These are phyloP conservation scores for Nemotelus nigrinus DNA, from an alignment of 2,888 invertebrate species.

Conservation along the genomic window DNA sequence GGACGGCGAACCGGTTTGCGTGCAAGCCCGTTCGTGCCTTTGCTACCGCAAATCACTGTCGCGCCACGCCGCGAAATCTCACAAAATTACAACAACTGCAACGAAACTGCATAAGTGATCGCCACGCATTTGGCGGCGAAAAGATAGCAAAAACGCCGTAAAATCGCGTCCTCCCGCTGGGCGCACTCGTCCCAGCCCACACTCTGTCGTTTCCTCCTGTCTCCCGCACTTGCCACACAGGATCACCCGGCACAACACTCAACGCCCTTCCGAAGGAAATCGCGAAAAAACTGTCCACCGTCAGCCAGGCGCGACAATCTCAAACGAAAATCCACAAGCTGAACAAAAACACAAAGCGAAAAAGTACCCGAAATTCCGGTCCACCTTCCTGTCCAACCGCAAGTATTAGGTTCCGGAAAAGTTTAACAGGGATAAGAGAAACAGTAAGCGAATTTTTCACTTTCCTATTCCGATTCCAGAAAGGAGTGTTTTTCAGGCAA, in stretches of 20 bases:
- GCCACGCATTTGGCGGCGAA: neutral
- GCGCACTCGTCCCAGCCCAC: conserved; percentile 9
- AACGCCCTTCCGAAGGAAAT: conserved; percentile 1
- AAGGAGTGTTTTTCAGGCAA: neutral
- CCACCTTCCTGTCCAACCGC: conserved; percentile 34
- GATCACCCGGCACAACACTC: neutral
- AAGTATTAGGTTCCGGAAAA: conserved; percentile 5
- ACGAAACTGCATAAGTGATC: neutral
- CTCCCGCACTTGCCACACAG: conserved; percentile 19
- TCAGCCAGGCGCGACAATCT: neutral
- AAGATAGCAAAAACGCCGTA: neutral
- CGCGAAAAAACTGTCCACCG: conserved; percentile 4
- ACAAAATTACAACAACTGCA: conserved; percentile 12
- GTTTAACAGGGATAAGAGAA: neutral
- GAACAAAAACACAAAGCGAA: neutral
- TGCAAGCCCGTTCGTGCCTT: neutral
- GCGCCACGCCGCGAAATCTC: conserved; percentile 20
- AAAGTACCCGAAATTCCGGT: neutral
- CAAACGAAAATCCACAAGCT: neutral
- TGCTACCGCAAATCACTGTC: conserved; percentile 25
- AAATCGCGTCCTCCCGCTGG: conserved; percentile 5
- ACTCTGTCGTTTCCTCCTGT: neutral
- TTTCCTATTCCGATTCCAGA: no score
- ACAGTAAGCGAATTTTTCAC: neutral
- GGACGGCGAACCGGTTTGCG: conserved; percentile 36